Conservation (phyloP, 2,888 invertebrate genomes). For the Caenorhabditis sp. region DNA sequence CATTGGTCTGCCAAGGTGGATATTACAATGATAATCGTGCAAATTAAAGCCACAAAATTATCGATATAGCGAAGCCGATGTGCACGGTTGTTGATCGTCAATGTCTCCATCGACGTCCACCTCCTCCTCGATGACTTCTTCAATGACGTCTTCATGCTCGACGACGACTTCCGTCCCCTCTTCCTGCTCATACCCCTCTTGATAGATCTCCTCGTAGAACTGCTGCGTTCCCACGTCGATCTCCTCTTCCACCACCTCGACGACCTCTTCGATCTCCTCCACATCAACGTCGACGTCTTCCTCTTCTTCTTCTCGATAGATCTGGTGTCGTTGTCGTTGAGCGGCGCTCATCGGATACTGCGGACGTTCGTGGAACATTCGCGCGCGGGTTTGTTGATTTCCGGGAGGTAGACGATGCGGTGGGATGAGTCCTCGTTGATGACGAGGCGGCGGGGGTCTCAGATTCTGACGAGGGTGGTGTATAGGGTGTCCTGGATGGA, state of each 20-base stretch:
- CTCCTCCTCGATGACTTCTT: background rate
- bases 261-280: too few species aligned
- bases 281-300: background rate
- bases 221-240: too few species aligned
- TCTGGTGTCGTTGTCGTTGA: too few species aligned
- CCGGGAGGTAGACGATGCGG: background rate
- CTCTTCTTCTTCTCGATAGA: background rate
- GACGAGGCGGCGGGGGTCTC: background rate
- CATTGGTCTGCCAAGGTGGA: background rate
- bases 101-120: background rate
- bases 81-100: slow-evolving; percentile 48
- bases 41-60: background rate
- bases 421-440: background rate
- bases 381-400: background rate
- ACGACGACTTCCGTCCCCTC: too few species aligned
- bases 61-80: slow-evolving; percentile 36
- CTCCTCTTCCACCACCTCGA: too few species aligned
- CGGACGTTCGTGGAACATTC: background rate
- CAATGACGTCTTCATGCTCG: background rate
- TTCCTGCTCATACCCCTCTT: too few species aligned
- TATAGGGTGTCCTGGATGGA: too few species aligned
- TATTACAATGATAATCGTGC: background rate
- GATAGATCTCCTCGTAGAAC: too few species aligned
- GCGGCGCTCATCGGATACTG: too few species aligned
- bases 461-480: background rate